Evolutionary conservation across 2,797 vertebrate genomes (phyloP).

Genomic region (Cyclopterus lumpus): DNA sequence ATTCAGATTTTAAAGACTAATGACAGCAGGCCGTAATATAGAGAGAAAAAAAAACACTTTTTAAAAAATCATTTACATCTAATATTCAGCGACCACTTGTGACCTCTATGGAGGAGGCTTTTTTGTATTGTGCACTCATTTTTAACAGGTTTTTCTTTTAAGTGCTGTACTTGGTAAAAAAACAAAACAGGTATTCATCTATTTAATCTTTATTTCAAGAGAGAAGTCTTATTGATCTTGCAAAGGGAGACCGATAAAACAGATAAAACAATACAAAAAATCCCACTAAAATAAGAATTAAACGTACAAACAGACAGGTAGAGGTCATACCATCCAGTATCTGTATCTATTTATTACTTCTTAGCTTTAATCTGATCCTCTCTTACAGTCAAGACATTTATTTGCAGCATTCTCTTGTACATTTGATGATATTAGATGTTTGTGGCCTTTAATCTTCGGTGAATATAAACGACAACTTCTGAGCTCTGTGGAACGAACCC

Average conservation of each 20-base stretch:
- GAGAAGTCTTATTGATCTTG: accelerated
- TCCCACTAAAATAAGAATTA: background rate
- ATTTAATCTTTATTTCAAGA: background rate
- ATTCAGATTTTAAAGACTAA: slow-evolving; percentile 7
- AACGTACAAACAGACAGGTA: background rate
- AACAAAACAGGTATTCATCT: background rate
- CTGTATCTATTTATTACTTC: too few relatives aligned
- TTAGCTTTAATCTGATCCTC: background rate
- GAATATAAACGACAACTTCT: background rate
- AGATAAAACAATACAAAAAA: background rate
- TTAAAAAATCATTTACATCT: background rate
- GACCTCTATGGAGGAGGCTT: background rate
- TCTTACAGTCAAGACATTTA: background rate
- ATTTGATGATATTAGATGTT: background rate
- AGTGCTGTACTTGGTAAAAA: too few relatives aligned
- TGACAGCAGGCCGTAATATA: background rate
- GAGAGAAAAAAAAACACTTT: background rate
- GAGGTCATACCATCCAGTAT: too few relatives aligned
- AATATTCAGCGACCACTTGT: background rate
- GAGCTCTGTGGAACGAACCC: background rate
- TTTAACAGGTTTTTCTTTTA: too few relatives aligned
- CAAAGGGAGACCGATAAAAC: background rate
- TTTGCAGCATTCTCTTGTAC: background rate
- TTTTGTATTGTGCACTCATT: background rate
- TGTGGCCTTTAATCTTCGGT: background rate